A percentile compares a stretch with the other conserved stretches of the same genome.
Evolutionary conservation across 2,797 vertebrate genomes (phyloP).

Genomic region (Propithecus deckenii): DNA sequence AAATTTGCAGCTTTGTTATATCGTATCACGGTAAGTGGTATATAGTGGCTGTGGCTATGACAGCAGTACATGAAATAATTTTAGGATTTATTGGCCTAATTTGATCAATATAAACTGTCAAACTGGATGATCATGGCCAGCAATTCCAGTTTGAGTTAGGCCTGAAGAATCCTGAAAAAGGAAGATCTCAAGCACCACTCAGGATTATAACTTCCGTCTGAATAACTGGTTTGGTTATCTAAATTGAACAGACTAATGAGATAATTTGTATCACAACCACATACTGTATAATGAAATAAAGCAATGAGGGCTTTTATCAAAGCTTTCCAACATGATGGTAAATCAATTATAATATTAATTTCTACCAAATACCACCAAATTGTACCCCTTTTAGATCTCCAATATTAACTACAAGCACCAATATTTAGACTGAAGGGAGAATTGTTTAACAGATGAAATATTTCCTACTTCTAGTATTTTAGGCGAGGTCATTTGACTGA

Average conservation of each 20-base stretch:
- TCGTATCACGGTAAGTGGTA: not conserved
- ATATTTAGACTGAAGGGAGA: not conserved
- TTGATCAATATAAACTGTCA: not conserved
- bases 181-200: not conserved
- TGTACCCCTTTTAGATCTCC: not conserved
- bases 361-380: not conserved
- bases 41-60: not conserved
- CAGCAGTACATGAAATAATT: not conserved
- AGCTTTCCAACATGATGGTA: constrained; percentile 25
- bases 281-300: constrained; percentile 38
- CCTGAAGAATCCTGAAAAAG: not conserved
- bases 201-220: not conserved
- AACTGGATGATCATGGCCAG: not conserved
- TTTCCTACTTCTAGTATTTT: not conserved
- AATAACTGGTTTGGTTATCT: not conserved
- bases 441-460: not conserved
- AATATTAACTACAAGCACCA: not conserved
- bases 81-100: not conserved
- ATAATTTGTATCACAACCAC: constrained; percentile 28
- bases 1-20: not conserved
- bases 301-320: not conserved
- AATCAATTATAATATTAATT: constrained; percentile 46
- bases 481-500: not conserved
- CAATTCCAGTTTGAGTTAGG: not conserved
- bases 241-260: not conserved